Evolutionary conservation across 2,113 vertebrate genomes (phyloP), one percentile per base, ranked within the genome.

Genomic region (Phalacrocorax aristotelis): DNA sequence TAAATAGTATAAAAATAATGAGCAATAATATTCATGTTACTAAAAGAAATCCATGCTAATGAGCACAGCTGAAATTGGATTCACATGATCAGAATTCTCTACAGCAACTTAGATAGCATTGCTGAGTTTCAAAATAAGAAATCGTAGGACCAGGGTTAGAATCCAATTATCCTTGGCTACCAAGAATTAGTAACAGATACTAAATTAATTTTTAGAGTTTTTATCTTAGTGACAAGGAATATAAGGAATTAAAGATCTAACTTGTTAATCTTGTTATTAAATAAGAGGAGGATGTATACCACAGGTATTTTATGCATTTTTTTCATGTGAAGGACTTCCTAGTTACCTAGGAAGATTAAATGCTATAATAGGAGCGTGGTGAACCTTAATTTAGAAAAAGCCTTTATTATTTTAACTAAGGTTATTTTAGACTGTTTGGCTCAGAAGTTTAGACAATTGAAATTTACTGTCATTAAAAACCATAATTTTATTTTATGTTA

Each of bases 1-100:
- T 80, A 90, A 92, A 75, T 83, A 65, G 82, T 81, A 62, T 87
- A 86, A 81, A 96, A 97, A 90, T 84, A 90, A 75, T 80, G 66
- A 94, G 71, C 86, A 90, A 90, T 80, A 75, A 95, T 94, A 75
- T 57, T 94, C 64, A 34, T 44, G 64, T 80, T 95, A 76, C 91
- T 91, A 64, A 87, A 91, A 96, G 94, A 89, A 95, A 95, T 92
- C 68, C 76, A 83, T 94, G 84, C 70, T 92, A 91, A 91, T 90
- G 79, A 89, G 86, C 49, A 58, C 61, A 96, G 89, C 90, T 95
- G 95, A 91, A 94, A 95, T 76, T 87, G 87, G 61, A 89, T 82
- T 95, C 89, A 92, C 86, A 72, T 61, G 87, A 92, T 87, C 78
- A 83, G 65, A 92, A 71, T 82, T 89, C 80, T 84, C 49, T 93